Evolutionary conservation across 2,797 vertebrate genomes (phyloP).

Genomic region (Pitangus sulphuratus): DNA sequence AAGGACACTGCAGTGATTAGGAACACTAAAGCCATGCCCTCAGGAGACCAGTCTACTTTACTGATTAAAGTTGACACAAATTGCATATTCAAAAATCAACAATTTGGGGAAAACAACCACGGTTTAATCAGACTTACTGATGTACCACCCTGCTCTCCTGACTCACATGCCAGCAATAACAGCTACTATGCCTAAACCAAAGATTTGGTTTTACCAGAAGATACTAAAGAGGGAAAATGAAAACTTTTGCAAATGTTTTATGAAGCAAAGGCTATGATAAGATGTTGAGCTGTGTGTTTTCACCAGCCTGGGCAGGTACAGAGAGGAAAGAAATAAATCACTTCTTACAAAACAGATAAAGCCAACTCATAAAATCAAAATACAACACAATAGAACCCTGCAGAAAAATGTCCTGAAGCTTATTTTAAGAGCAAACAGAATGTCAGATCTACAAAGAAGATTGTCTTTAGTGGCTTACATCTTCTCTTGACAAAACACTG

Average conservation of each 20-base stretch:
- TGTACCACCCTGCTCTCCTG: background rate
- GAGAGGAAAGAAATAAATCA: background rate
- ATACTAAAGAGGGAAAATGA: background rate
- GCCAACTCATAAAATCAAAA: background rate
- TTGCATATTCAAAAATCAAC: background rate
- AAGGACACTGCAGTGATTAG: background rate
- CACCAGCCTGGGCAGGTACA: background rate
- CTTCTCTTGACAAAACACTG: background rate
- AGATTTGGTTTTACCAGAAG: background rate
- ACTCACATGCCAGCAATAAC: background rate
- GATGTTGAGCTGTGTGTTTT: background rate
- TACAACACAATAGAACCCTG: background rate
- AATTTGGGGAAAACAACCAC: background rate
- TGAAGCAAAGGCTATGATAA: background rate
- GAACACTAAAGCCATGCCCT: background rate
- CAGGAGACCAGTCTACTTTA: background rate
- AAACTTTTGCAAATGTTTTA: background rate
- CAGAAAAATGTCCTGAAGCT: background rate
- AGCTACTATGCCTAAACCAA: background rate
- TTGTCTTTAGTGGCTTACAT: background rate
- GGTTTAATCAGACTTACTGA: background rate
- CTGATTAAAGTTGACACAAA: background rate
- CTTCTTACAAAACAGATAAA: background rate
- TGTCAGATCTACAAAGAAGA: background rate
- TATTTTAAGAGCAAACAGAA: background rate